Base-by-base conservation (phyloP, 2,888 invertebrate genomes). In the Sarcophaga caerulescens region DNA sequence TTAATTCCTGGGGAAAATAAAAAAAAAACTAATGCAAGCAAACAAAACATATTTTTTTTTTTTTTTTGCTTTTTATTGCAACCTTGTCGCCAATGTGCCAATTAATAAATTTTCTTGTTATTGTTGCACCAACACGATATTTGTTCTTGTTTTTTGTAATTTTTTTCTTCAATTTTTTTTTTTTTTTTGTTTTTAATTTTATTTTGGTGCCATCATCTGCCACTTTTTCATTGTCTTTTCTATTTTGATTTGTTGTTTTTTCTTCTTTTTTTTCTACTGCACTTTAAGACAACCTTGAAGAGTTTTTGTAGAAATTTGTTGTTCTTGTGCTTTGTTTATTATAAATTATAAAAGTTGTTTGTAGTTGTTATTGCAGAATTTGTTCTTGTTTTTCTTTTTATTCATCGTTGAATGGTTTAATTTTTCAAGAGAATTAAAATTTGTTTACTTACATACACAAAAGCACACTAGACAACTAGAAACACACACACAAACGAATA, bases 11-110 rank as follows among this genome's bases (percentile, higher is more conserved):
- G 4, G 17, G 17, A 52, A 52, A 47, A 47, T 12, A 47, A 14
- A 14, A 47, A 47, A 47, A 47, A 1, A 47, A 52, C 35, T 8
- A 35, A 8, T 2, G 8, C 35, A 1, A 35, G 35, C 10, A 35
- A 68, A 45, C 60, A 73, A 14, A 2, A 4, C 35, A 52, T n/a
- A 45, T 47, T 21, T 47, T 52, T 19, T 60, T 78, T 17, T 63
- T 47, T 6, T 35, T 62, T 21, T 60, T 78, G 23, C 57, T 66
- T 35, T 79, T 76, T 63, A 62, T 63, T 47, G 78, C 68, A 86
- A 84, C 84, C 86, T 86, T 86, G 85, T 84, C 85, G 77, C 68
- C 85, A 74, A 81, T 83, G 70, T 81, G 83, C 81, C 78, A 84
- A 81, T 81, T 84, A 71, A 59, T 45, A 25, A 60, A 21, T 68